These are phyloP conservation scores for Spatulosminthurus flaviceps DNA, from an alignment of 2,888 invertebrate genomes.

Conservation along the genomic window DNA sequence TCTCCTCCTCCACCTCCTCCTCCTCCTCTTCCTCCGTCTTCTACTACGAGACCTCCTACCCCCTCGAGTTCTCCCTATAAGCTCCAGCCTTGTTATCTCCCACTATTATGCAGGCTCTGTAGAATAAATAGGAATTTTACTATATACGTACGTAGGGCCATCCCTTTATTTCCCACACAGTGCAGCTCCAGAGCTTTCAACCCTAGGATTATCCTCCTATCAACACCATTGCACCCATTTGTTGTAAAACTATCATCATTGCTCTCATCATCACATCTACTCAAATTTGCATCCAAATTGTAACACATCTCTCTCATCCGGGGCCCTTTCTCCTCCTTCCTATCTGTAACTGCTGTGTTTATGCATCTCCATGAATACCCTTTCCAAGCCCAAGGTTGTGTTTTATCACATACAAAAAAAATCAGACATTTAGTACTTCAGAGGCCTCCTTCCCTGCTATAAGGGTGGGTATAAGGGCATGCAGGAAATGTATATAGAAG, in stretches of 20 bases:
- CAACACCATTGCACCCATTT: conserved; percentile 39
- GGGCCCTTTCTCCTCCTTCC: conserved; percentile 1
- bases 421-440: too few relatives aligned
- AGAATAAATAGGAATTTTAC: too few relatives aligned
- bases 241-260: conserved; percentile 46
- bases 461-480: too few relatives aligned
- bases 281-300: conserved; percentile 38
- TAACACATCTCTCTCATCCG: conserved; percentile 1
- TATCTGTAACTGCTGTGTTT: too few relatives aligned
- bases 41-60: not conserved
- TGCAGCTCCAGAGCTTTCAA: not conserved
- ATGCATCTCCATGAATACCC: too few relatives aligned
- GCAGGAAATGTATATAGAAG: too few relatives aligned
- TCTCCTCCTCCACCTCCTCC: conserved; percentile 22
- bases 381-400: too few relatives aligned
- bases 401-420: too few relatives aligned
- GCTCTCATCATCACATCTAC: conserved; percentile 40
- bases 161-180: too few relatives aligned
- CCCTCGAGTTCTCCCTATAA: not conserved
- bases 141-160: too few relatives aligned
- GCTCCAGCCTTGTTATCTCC: too few relatives aligned
- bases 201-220: conserved; percentile 26
- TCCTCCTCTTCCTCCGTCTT: not conserved
- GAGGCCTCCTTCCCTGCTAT: too few relatives aligned
- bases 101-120: not conserved